Evolutionary conservation across 2,113 vertebrate genomes (phyloP), one percentile per base, ranked within the genome.

Genomic region (Macaca fascicularis): DNA sequence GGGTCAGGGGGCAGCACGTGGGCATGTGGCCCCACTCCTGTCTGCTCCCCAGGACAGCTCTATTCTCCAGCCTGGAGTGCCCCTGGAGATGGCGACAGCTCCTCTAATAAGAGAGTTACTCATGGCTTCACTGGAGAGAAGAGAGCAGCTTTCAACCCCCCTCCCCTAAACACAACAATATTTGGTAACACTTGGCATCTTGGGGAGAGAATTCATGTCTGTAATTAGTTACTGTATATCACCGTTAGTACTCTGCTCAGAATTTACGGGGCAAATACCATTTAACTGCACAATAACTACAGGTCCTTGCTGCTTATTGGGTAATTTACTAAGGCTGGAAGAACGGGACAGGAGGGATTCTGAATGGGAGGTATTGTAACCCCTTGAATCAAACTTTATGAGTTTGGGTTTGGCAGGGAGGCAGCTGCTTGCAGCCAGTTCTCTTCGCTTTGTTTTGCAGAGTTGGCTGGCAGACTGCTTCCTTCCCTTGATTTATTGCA

Each of bases 251-350:
- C 97, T 97, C 95, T 55, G 96, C 95, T 95, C 97, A 91, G 97
- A 90, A 98, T 98, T 98, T 98, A 98, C 96, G 96, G 97, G 97
- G 97, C 97, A 97, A 98, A 98, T 97, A 97, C 94, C 93, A n/a
- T 97, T 97, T 98, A 98, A 97, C 97, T 98, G 97, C 97, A 97
- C 97, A 97, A 97, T 97, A 97, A 98, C 97, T 95, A 97, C 97
- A 94, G 95, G 98, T 93, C 82, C 95, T 97, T 94, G 97, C 96
- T 98, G 97, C 98, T 98, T 97, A 97, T 94, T 97, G 97, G 97
- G 97, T 98, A 98, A 98, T 98, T 98, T 98, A 98, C 97, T 97
- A 97, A 98, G 98, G 94, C 97, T 97, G 96, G 94, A 95, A 96
- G 96, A 96, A 97, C 91, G 74, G 97, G 97, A 94, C 97, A 96